A percentile compares a stretch with the other conserved stretches of the same genome.
phyloP scores from a whole-genome alignment of 1,140 invertebrate genomes.

The Diachasma alloeum region DNA sequence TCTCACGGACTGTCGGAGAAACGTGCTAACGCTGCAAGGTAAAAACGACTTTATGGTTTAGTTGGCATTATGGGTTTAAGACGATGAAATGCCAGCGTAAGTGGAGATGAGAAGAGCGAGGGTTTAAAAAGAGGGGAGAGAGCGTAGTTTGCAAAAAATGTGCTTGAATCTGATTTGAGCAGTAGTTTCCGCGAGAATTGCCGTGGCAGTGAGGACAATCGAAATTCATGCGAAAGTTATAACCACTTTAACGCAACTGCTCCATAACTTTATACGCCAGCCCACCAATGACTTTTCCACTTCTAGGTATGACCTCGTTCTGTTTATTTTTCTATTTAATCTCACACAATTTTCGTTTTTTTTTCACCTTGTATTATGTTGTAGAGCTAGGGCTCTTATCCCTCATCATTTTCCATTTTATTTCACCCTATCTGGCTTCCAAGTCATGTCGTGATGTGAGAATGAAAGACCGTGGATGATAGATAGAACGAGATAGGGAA shows the following conservation, averaged over 20 bases:
- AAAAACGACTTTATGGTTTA: slow-evolving; percentile 8
- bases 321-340: not conserved
- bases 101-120: not conserved
- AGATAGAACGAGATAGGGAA: not conserved
- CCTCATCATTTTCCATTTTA: not conserved
- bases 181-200: not conserved
- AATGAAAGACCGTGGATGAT: not conserved
- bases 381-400: not conserved
- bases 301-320: not conserved
- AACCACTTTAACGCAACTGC: slow-evolving; percentile 2
- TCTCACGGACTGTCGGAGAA: not conserved
- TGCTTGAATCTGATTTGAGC: not conserved
- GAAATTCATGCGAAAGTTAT: slow-evolving; percentile 5
- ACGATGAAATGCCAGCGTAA: slow-evolving; percentile 2
- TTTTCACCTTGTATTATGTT: not conserved
- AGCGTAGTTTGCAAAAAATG: not conserved
- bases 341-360: not conserved
- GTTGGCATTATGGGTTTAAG: slow-evolving; percentile 6
- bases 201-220: not conserved
- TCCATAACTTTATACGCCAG: not conserved
- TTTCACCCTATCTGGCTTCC: not conserved
- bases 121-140: not conserved
- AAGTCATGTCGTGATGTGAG: not conserved
- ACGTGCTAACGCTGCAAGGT: slow-evolving; percentile 5
- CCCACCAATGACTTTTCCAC: not conserved